Conservation (phyloP, 1,140 invertebrate genomes). For the Orussus abietinus region DNA sequence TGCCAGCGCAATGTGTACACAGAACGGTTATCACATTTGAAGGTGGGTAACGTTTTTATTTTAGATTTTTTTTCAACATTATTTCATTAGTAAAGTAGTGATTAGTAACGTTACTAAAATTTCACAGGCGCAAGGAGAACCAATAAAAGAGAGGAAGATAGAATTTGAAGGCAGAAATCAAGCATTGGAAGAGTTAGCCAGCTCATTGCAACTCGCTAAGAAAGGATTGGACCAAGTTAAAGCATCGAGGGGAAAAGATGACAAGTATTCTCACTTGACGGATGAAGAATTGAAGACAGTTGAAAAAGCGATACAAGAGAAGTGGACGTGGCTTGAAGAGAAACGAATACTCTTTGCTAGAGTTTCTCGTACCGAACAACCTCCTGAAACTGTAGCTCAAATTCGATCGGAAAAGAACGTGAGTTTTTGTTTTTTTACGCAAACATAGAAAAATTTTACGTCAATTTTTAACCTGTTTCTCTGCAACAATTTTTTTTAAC, state of each 20-base stretch:
- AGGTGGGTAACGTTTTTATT: slow-evolving; percentile 48
- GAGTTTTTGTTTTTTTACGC: slow-evolving; percentile 24
- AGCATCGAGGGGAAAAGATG: slow-evolving; percentile 55
- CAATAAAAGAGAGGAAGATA: slow-evolving; percentile 73
- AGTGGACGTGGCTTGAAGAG: slow-evolving; percentile 69
- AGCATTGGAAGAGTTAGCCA: slow-evolving; percentile 73
- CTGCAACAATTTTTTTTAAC: not conserved
- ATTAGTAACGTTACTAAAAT: slow-evolving; percentile 10
- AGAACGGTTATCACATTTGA: slow-evolving; percentile 62
- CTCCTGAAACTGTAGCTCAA: slow-evolving; percentile 71
- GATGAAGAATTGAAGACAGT: slow-evolving; percentile 75
- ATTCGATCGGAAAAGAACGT: slow-evolving; percentile 72
- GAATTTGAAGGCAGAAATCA: slow-evolving; percentile 74
- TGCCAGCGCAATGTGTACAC: slow-evolving; percentile 80
- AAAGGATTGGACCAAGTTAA: slow-evolving; percentile 70
- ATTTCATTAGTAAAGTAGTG: slow-evolving; percentile 2
- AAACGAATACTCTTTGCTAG: slow-evolving; percentile 61
- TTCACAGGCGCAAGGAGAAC: slow-evolving; percentile 71
- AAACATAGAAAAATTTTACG: too few relatives aligned
- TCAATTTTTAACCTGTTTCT: not conserved
- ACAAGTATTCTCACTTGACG: slow-evolving; percentile 81
- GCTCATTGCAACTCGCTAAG: slow-evolving; percentile 67
- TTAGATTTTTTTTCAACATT: not conserved
- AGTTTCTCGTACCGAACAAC: slow-evolving; percentile 61
- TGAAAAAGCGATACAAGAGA: slow-evolving; percentile 55